Evolutionary conservation across 2,113 vertebrate species (phyloP).

Genomic region (Planiliza haematocheilus): DNA sequence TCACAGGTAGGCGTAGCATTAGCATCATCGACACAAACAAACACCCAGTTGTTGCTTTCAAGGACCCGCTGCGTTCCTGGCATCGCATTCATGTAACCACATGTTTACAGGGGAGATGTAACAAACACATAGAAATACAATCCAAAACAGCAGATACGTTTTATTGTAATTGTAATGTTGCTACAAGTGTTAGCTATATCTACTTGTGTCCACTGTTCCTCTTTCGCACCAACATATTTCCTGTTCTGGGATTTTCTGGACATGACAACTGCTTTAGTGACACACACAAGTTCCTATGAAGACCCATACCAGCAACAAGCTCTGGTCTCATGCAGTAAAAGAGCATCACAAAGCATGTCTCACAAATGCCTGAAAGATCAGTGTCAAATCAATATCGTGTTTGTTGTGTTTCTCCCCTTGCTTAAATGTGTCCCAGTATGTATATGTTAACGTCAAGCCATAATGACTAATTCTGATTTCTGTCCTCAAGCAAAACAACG

Average conservation of each 20-base stretch:
- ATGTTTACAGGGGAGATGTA: neutral
- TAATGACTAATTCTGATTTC: slow-evolving; percentile 8
- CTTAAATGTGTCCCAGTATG: no score
- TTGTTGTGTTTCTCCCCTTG: neutral
- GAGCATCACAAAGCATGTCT: no score
- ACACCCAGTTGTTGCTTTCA: neutral
- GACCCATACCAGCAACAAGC: no score
- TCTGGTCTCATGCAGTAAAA: no score
- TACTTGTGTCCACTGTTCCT: neutral
- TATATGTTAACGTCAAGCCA: neutral
- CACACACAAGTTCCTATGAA: no score
- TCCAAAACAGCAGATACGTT: neutral
- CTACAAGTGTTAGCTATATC: fast-evolving
- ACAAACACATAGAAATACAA: neutral
- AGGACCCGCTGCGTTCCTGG: no score
- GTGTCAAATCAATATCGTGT: neutral
- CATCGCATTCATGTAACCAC: neutral
- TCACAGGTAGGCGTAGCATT: slow-evolving; percentile 86
- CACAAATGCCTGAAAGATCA: neutral
- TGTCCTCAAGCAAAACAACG: slow-evolving; percentile 88
- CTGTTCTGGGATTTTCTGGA: no score
- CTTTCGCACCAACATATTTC: neutral
- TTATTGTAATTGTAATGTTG: neutral
- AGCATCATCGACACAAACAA: neutral
- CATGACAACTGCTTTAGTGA: no score